Conservation (phyloP, 2,797 vertebrate genomes). For the Danio tinwini region DNA sequence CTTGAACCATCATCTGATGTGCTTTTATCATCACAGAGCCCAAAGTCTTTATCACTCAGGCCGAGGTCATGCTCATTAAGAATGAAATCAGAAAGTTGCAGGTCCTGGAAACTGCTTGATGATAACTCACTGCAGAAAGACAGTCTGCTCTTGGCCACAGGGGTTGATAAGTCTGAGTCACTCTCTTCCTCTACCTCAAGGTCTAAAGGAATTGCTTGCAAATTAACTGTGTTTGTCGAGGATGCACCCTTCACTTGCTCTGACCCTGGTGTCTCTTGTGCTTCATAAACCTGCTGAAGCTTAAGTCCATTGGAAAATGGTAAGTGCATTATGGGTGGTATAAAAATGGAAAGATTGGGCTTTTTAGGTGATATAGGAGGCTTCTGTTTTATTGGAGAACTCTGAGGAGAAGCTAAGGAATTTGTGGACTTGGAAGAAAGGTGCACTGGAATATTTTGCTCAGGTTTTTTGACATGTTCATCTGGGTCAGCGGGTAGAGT, state of each 20-base stretch:
- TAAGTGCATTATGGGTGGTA: slow-evolving; percentile 71
- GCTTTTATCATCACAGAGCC: slow-evolving; percentile 65
- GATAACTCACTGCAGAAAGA: slow-evolving; percentile 73
- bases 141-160: slow-evolving; percentile 75
- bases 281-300: slow-evolving; percentile 61
- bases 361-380: slow-evolving; percentile 84
- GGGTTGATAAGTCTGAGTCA: slow-evolving; percentile 73
- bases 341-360: slow-evolving; percentile 79
- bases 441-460: slow-evolving; percentile 26
- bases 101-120: slow-evolving; percentile 73
- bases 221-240: slow-evolving; percentile 9
- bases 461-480: slow-evolving; percentile 22
- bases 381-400: slow-evolving; percentile 74
- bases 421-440: slow-evolving; percentile 1
- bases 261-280: slow-evolving; percentile 18
- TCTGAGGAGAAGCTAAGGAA: slow-evolving; percentile 58
- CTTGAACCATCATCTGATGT: slow-evolving; percentile 68
- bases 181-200: slow-evolving; percentile 68
- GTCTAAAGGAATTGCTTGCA: slow-evolving; percentile 33
- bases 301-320: slow-evolving; percentile 69
- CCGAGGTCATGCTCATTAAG: slow-evolving; percentile 76
- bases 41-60: slow-evolving; percentile 62
- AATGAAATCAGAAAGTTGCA: slow-evolving; percentile 70
- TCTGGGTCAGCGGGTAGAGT: slow-evolving; percentile 45
- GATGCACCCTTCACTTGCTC: background rate